A percentile compares a stretch with the other conserved stretches of the same genome.
phyloP scores from a whole-genome alignment of 1,140 invertebrate species.

The Drosophila melanica region DNA sequence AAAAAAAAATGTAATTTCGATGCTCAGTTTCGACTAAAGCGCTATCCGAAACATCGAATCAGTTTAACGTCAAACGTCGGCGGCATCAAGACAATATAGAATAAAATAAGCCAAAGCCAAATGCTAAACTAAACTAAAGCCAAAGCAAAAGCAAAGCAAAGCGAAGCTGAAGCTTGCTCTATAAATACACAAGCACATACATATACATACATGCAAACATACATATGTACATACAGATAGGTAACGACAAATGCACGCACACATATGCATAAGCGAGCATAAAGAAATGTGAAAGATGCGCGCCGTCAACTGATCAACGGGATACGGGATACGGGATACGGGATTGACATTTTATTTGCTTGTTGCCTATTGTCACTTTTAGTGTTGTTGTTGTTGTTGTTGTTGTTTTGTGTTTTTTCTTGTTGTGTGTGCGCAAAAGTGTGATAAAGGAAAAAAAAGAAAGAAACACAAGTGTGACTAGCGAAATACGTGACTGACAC shows the following conservation, averaged over 20 bases:
- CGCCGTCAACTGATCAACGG: conserved; percentile 35
- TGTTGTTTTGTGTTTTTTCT: conserved; percentile 6
- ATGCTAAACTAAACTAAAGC: conserved; percentile 42
- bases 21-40: conserved; percentile 75
- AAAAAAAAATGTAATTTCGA: conserved; percentile 41
- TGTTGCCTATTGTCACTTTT: conserved; percentile 20
- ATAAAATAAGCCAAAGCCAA: conserved; percentile 47
- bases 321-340: conserved; percentile 30
- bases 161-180: conserved; percentile 15
- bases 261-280: conserved; percentile 26
- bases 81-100: conserved; percentile 79
- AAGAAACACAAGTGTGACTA: conserved; percentile 2
- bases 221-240: background rate
- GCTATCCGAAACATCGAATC: conserved; percentile 74
- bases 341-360: conserved; percentile 22
- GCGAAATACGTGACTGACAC: conserved; percentile 24
- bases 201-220: conserved; percentile 1
- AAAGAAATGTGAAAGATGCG: conserved; percentile 48
- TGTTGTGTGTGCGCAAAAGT: conserved; percentile 17
- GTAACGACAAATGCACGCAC: conserved; percentile 8
- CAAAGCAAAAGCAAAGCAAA: conserved; percentile 21
- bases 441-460: conserved; percentile 27
- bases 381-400: conserved; percentile 11
- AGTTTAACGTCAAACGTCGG: conserved; percentile 81
- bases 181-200: conserved; percentile 15